A percentile compares a stretch with the other conserved stretches of the same genome.
Evolutionary conservation across 1,140 invertebrate species (phyloP).

Genomic region (Riptortus pedestris): DNA sequence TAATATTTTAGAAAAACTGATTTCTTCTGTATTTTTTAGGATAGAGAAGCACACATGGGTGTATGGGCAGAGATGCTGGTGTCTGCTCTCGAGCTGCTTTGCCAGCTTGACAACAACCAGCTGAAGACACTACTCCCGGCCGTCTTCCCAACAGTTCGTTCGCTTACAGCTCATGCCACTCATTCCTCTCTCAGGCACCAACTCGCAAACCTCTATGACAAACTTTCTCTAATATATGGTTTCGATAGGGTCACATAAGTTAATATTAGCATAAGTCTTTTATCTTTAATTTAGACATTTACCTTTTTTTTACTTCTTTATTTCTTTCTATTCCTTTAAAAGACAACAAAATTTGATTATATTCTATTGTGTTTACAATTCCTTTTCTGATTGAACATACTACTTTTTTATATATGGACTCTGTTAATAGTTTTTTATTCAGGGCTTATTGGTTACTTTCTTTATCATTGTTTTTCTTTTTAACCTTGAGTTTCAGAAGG

Average conservation of each 20-base stretch:
- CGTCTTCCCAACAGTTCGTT: constrained; percentile 48
- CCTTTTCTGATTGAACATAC: no score
- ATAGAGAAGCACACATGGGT: constrained; percentile 51
- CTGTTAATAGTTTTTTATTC: no score
- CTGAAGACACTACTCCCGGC: constrained; percentile 51
- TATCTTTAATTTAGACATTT: background rate
- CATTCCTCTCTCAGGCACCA: constrained; percentile 49
- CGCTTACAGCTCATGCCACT: constrained; percentile 49
- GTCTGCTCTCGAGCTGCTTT: constrained; percentile 47
- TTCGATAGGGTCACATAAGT: constrained; percentile 36
- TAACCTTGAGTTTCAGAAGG: no score
- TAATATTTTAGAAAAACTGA: no score
- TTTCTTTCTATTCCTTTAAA: background rate
- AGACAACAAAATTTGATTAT: no score
- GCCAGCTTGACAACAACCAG: constrained; percentile 44
- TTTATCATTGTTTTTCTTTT: no score
- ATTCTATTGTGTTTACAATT: no score
- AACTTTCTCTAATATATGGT: constrained; percentile 49
- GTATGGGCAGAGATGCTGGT: constrained; percentile 55
- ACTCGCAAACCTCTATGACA: constrained; percentile 48
- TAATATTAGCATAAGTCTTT: background rate
- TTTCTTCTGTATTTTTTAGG: constrained; percentile 39
- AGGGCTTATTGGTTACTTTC: no score
- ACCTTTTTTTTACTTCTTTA: background rate
- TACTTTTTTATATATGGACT: no score